Evolutionary conservation across 2,797 vertebrate genomes (phyloP).

Genomic region (Oryzias sinensis): DNA sequence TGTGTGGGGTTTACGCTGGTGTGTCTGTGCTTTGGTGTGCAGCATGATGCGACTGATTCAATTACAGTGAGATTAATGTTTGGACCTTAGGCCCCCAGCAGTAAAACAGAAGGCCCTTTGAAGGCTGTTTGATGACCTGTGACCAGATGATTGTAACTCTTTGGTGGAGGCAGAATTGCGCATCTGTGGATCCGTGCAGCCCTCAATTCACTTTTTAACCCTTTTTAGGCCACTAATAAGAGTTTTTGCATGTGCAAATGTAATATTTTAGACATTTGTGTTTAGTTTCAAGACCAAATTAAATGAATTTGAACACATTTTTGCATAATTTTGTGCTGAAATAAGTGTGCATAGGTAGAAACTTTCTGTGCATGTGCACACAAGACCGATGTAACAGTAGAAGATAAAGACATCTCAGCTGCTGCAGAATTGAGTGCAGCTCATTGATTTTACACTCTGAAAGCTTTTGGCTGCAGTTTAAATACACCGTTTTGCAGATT

Average conservation of each 20-base stretch:
- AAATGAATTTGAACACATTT: no score
- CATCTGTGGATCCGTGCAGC: neutral
- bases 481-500: no score
- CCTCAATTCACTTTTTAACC: neutral
- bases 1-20: conserved; percentile 1
- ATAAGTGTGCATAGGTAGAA: no score
- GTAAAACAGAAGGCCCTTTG: conserved; percentile 43
- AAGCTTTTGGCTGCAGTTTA: no score
- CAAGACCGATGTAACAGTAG: no score
- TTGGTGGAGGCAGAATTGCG: neutral
- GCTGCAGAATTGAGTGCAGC: no score
- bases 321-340: no score
- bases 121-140: conserved; percentile 41
- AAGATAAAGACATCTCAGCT: no score
- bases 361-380: no score
- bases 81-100: conserved; percentile 29
- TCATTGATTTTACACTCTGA: no score
- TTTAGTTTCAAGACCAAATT: no score
- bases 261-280: no score
- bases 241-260: neutral
- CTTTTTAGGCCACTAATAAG: neutral
- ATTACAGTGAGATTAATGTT: conserved; percentile 40
- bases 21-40: conserved; percentile 10
- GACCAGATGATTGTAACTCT: conserved; percentile 18
- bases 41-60: conserved; percentile 23